Base-by-base conservation (phyloP, 1,140 invertebrate species). In the Elysia chlorotica region DNA sequence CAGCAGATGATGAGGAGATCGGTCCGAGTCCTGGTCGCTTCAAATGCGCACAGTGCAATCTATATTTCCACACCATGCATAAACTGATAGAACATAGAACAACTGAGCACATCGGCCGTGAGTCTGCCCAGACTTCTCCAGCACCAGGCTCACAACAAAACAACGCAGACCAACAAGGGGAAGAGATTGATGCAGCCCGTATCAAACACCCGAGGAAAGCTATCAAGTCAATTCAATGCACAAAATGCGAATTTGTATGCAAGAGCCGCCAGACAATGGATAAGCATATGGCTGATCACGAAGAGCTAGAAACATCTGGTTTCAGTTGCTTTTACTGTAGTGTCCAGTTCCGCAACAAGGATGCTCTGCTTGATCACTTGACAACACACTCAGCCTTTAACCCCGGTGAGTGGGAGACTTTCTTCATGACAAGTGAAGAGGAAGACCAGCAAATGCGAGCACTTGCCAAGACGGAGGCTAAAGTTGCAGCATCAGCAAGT, bases 1-100 rank as follows among this genome's bases (percentile, higher is more conserved):
- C 74, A 17, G 72, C 68, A 28, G 74, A 79, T 1, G 70, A 78
- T 36, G 76, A 76, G 21, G 77, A 80, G n/a, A 71, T 75, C 37
- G 67, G 75, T 37, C 73, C 38, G 21, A 74, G 70, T 14, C 53
- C 78, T 41, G 76, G 72, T 2, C 80, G 82, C 73, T 82, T 82
- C 66, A 81, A 78, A 69, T 87, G 85, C 73, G 81, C 79, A 37
- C 79, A 82, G 61, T 87, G 85, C 59, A 63, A 72, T 48, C 83
- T 79, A 63, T 78, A 78, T 37, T 81, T 81, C 28, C 75, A 78
- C 28, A 81, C 83, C 48, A 63, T 86, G 21, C 76, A 78, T 17
- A 76, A 78, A n/a, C 83, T 86, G 56, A 65, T 85, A 4, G 80
- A 84, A 53, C 85, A 87, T 67, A 79, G 82, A 62, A 76, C 79